Evolutionary conservation across 92 coral and sea anemone species (phyloP).

Genomic region (Heteractis magnifica): DNA sequence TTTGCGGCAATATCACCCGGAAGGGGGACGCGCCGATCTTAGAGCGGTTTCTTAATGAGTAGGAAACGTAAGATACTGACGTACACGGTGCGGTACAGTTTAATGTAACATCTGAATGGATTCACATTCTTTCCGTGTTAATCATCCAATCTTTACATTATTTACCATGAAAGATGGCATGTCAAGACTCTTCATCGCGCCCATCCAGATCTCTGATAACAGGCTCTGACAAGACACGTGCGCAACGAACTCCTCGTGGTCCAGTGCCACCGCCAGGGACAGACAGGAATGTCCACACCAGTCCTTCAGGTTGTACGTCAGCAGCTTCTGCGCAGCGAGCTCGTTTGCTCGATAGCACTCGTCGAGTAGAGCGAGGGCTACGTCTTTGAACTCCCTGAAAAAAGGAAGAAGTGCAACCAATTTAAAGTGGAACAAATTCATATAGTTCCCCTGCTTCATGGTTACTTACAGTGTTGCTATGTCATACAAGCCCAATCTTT

Average conservation of each 20-base stretch:
- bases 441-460: too few relatives aligned
- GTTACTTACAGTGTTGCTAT: too few relatives aligned
- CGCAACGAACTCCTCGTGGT: conserved; percentile 80
- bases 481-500: too few relatives aligned
- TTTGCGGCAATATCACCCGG: too few relatives aligned
- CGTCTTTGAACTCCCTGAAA: conserved; percentile 71
- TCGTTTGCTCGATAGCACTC: conserved; percentile 78
- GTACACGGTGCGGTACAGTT: too few relatives aligned
- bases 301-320: conserved; percentile 69
- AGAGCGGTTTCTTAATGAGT: too few relatives aligned
- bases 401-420: not conserved
- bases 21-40: too few relatives aligned
- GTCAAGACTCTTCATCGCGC: conserved; percentile 67
- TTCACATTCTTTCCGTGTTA: too few relatives aligned
- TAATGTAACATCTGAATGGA: too few relatives aligned
- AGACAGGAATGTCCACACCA: conserved; percentile 83
- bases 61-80: too few relatives aligned
- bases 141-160: too few relatives aligned
- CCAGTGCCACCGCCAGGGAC: conserved; percentile 66
- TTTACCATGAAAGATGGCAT: conserved; percentile 64
- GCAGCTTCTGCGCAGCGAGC: conserved; percentile 62
- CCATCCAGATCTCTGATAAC: conserved; percentile 87
- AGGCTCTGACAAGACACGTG: conserved; percentile 80
- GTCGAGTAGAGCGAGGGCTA: conserved; percentile 69
- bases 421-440: too few relatives aligned